Base-by-base conservation (phyloP, 1,140 invertebrate genomes). In the Saccostrea glomerata region DNA sequence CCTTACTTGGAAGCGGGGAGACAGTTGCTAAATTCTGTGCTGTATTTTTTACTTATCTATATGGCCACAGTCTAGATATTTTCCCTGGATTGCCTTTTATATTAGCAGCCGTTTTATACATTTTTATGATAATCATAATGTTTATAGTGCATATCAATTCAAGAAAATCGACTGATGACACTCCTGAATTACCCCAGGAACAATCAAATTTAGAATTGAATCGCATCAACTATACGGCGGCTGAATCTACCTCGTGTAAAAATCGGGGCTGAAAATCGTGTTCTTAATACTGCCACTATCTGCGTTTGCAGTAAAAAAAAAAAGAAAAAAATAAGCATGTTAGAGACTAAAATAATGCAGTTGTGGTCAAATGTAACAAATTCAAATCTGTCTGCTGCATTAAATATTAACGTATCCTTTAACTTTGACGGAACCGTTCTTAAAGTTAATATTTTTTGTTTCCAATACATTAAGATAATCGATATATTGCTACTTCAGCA, bases 1-100 rank as follows among this genome's bases (percentile, higher is more conserved):
- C 90, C 30, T 63, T 93, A 7, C 77, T 91, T 12, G 90, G 90
- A 73, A 89, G 89, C 66, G 88, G 86, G 30, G 92, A 93, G 85
- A 92, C 92, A 0, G 82, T 92, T 36, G 89, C 91, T 11, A 92
- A 91, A 84, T 88, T 93, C 36, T 63, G 92, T 6, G 90, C 90
- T 11, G 86, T 91, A 12, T 82, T 93, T n/a, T 93, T 92, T 87
- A 90, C 90, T 15, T 87, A 77, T 60, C 36, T 93, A 7, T 93
- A 93, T 77, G 89, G 87, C 17, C 86, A 86, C 83, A 92, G 91
- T 17, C 25, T 93, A 2, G 86, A 92, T 25, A 89, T 92, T 60
- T 92, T 90, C 40, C 70, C 90, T 5, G 92, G 92, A 47, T 88
- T 92, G 47, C 58, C 90, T n/a, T 93, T 93, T 54, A 77, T 90